Evolutionary conservation across 2,113 vertebrate species (phyloP), one percentile per base, ranked within the genome.

Genomic region (Caretta caretta): DNA sequence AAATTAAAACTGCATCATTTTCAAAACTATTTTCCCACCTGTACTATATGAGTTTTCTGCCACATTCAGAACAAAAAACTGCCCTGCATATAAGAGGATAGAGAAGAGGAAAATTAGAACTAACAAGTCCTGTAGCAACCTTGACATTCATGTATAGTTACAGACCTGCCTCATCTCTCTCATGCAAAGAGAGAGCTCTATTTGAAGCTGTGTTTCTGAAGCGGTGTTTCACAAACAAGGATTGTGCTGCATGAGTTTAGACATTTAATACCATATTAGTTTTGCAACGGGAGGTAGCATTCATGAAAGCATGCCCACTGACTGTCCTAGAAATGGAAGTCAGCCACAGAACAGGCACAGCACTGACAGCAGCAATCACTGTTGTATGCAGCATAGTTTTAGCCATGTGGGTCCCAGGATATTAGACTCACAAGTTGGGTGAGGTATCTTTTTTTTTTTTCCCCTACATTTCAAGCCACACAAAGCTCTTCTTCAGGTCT

Each of bases 111-210:
- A 72, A 38, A 72, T 38, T 38, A 38, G 8, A 38, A 72, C n/a
- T 19, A 38, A 38, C 65, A 38, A 72, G n/a, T 72, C 24, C 42
- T 25, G 6, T 4, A 24, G 11, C 42, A 25, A 46, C 72, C 42
- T 46, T 42, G 38, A 75, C 69, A 75, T 42, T 69, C 14, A 35
- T 69, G 31, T 69, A 38, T 22, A 72, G 20, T 75, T 46, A 38
- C n/a, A 72, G 9, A 72, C n/a, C 27, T 62, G 29, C 31, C 29
- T 65, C 31, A 46, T 75, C 20, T 42, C 9, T 42, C 38, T 75
- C n/a, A 7, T 0, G 2, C 10, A 42, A 16, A 48, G 12, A 12
- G 11, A 48, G 7, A 48, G 11, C 12, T 24, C 12, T 46, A 48
- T 48, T 42, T 48, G 42, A 78, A 22, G 75, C 24, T 16, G 6